Percentiles rank a stretch among this genome's conserved stretches.
phyloP scores from a whole-genome alignment of 23 tunicate species.

The Phallusia fumigata region DNA sequence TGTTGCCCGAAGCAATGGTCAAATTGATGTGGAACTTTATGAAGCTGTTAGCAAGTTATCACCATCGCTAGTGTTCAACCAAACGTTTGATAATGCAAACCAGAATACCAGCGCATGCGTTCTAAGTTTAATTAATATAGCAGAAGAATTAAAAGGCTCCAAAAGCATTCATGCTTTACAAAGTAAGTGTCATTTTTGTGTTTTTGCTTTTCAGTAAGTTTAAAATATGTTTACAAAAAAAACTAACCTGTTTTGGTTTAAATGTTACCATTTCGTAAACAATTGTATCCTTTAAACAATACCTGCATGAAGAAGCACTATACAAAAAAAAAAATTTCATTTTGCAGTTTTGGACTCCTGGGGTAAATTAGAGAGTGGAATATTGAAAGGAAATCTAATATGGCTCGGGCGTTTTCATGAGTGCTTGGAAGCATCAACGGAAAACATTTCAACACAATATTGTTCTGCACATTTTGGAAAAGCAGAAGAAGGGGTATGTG shows the following conservation, averaged over 20 bases:
- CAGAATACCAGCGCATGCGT: background rate
- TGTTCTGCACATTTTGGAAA: constrained; percentile 22
- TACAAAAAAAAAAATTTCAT: too few species aligned
- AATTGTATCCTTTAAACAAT: too few species aligned
- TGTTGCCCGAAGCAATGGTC: background rate
- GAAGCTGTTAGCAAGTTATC: background rate
- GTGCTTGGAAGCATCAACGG: background rate
- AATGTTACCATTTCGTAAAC: too few species aligned
- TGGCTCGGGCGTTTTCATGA: constrained; percentile 40
- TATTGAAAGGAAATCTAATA: constrained; percentile 2
- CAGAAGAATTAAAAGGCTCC: background rate
- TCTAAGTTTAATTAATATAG: background rate
- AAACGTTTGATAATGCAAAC: background rate
- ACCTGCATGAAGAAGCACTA: too few species aligned
- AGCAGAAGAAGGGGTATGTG: background rate
- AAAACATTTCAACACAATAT: constrained; percentile 27
- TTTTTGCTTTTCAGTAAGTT: background rate
- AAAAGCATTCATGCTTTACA: background rate
- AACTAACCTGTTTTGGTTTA: too few species aligned
- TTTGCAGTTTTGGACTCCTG: constrained; percentile 27
- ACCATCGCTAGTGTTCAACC: background rate
- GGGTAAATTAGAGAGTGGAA: constrained; percentile 34
- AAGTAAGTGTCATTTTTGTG: background rate
- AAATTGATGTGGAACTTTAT: background rate
- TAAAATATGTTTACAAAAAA: background rate